Evolutionary conservation across 2,888 invertebrate species (phyloP).

Genomic region (Nomada ruficornis): DNA sequence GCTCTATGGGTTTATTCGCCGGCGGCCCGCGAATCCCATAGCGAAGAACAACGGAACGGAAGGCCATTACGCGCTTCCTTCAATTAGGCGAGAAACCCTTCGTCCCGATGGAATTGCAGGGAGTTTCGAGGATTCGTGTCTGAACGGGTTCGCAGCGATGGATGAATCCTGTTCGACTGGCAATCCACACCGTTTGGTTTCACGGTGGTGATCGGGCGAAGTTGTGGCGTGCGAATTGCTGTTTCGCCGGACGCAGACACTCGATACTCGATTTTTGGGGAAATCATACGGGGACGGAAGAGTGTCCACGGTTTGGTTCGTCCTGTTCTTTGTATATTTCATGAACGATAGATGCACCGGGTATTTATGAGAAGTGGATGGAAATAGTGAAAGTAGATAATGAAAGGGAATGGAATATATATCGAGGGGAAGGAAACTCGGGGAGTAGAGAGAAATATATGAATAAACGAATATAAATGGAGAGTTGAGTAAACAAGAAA

Average conservation of each 20-base stretch:
- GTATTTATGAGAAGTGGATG: too few species aligned
- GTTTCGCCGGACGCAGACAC: neutral
- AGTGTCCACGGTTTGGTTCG: neutral
- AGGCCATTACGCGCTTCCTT: conserved; percentile 71
- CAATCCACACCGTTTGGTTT: neutral
- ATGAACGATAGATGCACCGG: neutral
- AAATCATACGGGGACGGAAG: neutral
- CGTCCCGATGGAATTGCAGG: conserved; percentile 26
- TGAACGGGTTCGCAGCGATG: conserved; percentile 42
- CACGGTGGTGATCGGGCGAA: neutral
- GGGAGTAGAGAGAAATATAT: too few species aligned
- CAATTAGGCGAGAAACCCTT: conserved; percentile 54
- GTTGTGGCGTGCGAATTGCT: neutral
- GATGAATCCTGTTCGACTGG: conserved; percentile 36
- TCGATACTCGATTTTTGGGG: neutral
- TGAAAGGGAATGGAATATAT: too few species aligned
- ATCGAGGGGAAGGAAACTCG: too few species aligned
- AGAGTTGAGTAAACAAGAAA: too few species aligned
- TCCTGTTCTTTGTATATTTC: neutral
- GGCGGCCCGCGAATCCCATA: conserved; percentile 44
- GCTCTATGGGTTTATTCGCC: conserved; percentile 65
- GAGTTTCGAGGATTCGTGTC: conserved; percentile 36
- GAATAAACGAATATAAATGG: too few species aligned
- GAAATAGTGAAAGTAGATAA: too few species aligned
- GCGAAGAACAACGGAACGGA: conserved; percentile 67